A percentile compares a stretch with the other conserved stretches of the same genome.
phyloP scores from a whole-genome alignment of 1,140 invertebrate species.

The Sinonovacula constricta region DNA sequence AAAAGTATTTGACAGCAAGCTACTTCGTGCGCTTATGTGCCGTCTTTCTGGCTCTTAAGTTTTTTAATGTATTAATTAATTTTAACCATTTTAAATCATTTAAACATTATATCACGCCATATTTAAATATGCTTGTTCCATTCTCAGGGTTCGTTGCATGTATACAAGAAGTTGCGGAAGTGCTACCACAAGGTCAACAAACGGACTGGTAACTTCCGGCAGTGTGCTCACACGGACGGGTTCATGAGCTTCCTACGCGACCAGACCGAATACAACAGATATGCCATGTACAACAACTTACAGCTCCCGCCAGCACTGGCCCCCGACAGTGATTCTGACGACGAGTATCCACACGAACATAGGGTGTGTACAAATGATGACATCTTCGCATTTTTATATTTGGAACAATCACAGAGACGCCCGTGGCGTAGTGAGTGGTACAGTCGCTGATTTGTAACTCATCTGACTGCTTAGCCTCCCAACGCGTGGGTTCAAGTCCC shows the following conservation, averaged over 20 bases:
- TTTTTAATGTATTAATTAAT: too few species aligned
- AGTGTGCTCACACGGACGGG: conserved; percentile 34
- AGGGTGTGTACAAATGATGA: neutral
- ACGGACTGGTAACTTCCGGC: conserved; percentile 29
- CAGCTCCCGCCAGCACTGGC: conserved; percentile 22
- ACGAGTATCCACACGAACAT: conserved; percentile 7
- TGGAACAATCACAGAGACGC: too few species aligned
- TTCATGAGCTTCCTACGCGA: conserved; percentile 30
- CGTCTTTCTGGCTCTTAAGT: too few species aligned
- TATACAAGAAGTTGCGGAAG: conserved; percentile 39
- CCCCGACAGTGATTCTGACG: conserved; percentile 34
- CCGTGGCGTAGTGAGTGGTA: too few species aligned
- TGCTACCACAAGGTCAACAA: conserved; percentile 42
- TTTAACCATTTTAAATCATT: too few species aligned
- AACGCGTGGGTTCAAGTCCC: too few species aligned
- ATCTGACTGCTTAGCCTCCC: too few species aligned
- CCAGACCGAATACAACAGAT: conserved; percentile 38
- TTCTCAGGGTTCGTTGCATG: conserved; percentile 36
- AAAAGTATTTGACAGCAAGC: too few species aligned
- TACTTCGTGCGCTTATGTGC: too few species aligned
- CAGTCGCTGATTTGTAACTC: too few species aligned
- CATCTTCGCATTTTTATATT: neutral
- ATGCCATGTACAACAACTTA: conserved; percentile 44
- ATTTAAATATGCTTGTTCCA: neutral
- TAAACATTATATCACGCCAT: too few species aligned